Percentiles rank a stretch among this genome's conserved stretches.
phyloP scores from a whole-genome alignment of 2,797 vertebrate genomes.

The Alosa sapidissima region DNA sequence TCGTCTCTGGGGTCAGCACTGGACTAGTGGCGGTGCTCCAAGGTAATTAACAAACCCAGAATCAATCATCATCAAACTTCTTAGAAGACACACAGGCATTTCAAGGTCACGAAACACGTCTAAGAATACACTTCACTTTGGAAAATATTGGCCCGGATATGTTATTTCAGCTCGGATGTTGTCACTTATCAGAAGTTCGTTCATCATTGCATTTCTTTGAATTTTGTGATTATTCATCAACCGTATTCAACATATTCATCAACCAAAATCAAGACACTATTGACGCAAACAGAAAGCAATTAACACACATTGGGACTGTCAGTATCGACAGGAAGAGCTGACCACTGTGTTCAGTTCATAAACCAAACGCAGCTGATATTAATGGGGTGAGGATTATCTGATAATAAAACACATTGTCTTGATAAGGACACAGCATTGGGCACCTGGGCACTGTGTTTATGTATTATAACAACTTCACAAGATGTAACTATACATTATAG shows the following conservation, averaged over 20 bases:
- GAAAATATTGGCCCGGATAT: no score
- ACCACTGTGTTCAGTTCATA: background rate
- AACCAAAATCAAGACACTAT: background rate
- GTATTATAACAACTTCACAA: no score
- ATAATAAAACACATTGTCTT: background rate
- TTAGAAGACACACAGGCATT: background rate
- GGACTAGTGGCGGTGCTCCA: conserved; percentile 92
- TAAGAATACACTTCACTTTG: no score
- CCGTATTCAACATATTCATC: background rate
- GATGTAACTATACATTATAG: no score
- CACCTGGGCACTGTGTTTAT: no score
- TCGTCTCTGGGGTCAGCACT: conserved; percentile 90
- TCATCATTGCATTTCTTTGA: background rate
- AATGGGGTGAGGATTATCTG: background rate
- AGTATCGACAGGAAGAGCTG: background rate
- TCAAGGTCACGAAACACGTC: no score
- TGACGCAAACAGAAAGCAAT: background rate
- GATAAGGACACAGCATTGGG: background rate
- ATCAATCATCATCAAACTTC: background rate
- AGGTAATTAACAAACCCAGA: conserved; percentile 72
- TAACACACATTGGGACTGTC: background rate
- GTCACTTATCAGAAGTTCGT: background rate
- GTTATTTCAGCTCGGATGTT: no score
- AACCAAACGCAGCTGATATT: background rate
- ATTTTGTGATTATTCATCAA: background rate